These are phyloP conservation scores for Megalops atlanticus DNA, from an alignment of 2,113 vertebrate genomes.

Conservation along the genomic window DNA sequence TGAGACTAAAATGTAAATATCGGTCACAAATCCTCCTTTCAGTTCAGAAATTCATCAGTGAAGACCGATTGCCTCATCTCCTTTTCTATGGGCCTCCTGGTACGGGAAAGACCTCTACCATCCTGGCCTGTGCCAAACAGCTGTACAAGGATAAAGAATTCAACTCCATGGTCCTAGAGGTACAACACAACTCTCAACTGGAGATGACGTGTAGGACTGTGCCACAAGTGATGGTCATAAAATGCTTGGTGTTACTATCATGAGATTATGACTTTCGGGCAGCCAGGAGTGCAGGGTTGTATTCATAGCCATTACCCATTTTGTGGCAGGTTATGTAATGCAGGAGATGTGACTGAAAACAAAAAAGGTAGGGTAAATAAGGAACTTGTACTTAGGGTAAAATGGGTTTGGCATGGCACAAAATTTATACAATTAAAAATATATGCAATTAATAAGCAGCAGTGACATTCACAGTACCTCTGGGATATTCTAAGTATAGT, in stretches of 20 bases:
- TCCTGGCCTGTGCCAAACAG: conserved; percentile 88
- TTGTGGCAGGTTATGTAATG: neutral
- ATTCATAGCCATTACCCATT: too few species aligned
- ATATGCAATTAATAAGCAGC: neutral
- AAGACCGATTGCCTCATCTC: conserved; percentile 89
- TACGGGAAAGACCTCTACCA: conserved; percentile 95
- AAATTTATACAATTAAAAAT: neutral
- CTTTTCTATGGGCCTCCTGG: conserved; percentile 96
- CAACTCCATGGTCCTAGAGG: conserved; percentile 96
- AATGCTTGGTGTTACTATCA: neutral
- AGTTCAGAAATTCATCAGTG: conserved; percentile 93
- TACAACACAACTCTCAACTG: conserved; percentile 37
- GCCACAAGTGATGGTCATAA: neutral
- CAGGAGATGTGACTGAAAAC: too few species aligned
- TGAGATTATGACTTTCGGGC: neutral
- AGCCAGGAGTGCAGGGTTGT: too few species aligned
- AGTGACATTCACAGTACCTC: neutral
- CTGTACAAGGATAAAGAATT: conserved; percentile 90
- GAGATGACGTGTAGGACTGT: neutral
- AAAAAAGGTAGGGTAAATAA: too few species aligned
- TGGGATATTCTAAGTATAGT: too few species aligned
- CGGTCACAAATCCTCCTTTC: conserved; percentile 1
- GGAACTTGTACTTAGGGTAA: too few species aligned
- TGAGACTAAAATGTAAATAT: too few species aligned
- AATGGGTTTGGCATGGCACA: neutral